These are phyloP conservation scores for Latrodectus hesperus DNA, from an alignment of 2,888 invertebrate species.

Conservation along the genomic window DNA sequence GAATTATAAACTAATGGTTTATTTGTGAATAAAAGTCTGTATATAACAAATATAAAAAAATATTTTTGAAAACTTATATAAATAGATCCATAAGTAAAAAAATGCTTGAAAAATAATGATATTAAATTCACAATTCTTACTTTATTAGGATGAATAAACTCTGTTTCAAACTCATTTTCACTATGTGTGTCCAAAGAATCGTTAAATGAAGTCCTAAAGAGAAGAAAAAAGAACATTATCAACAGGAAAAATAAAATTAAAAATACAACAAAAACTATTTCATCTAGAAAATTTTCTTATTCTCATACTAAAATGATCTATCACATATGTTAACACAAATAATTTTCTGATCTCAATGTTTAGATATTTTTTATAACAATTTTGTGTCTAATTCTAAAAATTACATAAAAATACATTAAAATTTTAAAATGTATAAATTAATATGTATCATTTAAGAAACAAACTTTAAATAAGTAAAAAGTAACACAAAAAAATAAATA, in stretches of 20 bases:
- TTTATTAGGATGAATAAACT: slow-evolving; percentile 82
- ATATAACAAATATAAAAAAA: neutral
- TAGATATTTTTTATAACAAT: no score
- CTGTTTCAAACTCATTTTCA: slow-evolving; percentile 73
- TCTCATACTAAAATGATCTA: no score
- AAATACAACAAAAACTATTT: neutral
- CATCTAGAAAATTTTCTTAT: neutral
- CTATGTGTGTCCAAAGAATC: slow-evolving; percentile 15
- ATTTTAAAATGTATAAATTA: neutral
- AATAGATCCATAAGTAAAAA: neutral
- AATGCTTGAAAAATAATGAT: neutral
- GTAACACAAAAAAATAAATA: neutral
- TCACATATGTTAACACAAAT: no score
- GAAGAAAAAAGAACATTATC: slow-evolving; percentile 10
- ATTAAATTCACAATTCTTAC: slow-evolving; percentile 75
- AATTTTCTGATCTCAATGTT: no score
- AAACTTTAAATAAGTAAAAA: neutral
- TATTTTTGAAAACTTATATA: neutral
- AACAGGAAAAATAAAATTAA: neutral
- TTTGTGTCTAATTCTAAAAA: no score
- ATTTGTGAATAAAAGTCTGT: no score
- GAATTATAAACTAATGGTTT: no score
- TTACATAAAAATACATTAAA: neutral
- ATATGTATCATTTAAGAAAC: neutral
- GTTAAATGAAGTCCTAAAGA: slow-evolving; percentile 42